Evolutionary conservation across 2,113 vertebrate species (phyloP).

Genomic region (Chloebia gouldiae): DNA sequence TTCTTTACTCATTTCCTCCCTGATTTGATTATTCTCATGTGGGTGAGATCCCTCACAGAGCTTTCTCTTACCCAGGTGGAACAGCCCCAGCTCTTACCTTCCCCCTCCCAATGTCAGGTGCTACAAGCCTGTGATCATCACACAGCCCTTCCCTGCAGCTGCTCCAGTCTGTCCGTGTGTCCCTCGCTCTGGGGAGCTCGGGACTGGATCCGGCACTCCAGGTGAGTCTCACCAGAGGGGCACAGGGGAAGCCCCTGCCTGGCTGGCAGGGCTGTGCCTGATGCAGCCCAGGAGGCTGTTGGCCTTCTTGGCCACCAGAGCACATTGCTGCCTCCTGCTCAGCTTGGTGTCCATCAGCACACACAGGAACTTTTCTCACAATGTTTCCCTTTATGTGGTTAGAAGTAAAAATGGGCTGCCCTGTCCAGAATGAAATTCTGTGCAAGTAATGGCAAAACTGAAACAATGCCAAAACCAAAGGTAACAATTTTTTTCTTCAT

Average conservation of each 20-base stretch:
- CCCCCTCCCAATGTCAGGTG: fast-evolving
- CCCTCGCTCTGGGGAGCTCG: neutral
- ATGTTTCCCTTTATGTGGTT: neutral
- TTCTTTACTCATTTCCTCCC: neutral
- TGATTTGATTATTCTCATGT: fast-evolving
- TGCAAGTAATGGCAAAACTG: neutral
- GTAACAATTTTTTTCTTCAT: neutral
- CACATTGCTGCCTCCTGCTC: neutral
- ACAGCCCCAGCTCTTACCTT: neutral
- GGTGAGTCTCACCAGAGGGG: neutral
- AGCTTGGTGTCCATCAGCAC: neutral
- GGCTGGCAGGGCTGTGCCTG: neutral
- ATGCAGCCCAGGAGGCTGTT: neutral
- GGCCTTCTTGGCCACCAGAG: fast-evolving
- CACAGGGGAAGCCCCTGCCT: neutral
- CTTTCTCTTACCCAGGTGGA: neutral
- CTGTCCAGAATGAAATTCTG: neutral
- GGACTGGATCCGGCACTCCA: neutral
- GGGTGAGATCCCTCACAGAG: neutral
- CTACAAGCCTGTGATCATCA: neutral
- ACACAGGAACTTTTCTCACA: neutral
- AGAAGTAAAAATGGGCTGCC: neutral
- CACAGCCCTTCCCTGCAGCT: neutral
- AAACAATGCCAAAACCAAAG: neutral
- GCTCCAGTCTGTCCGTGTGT: neutral